A percentile compares a stretch with the other conserved stretches of the same genome.
These are phyloP conservation scores for Augochlorella aurata DNA, from an alignment of 2,888 invertebrate genomes.

Conservation along the genomic window DNA sequence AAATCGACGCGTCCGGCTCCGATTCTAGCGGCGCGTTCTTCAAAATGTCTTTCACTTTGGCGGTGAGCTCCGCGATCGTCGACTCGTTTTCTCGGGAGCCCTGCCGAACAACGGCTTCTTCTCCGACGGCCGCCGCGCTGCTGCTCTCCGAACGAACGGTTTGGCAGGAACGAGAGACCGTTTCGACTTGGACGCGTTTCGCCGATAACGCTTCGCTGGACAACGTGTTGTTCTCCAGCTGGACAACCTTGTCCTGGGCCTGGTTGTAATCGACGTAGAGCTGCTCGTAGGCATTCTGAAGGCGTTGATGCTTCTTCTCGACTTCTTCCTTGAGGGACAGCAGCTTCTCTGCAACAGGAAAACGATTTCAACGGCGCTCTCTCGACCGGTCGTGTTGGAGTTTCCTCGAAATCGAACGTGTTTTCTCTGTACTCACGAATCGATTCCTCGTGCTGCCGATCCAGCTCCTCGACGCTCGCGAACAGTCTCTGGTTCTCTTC, in stretches of 20 bases:
- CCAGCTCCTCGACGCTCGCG: slow-evolving; percentile 87
- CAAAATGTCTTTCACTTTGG: slow-evolving; percentile 68
- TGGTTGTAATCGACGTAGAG: slow-evolving; percentile 79
- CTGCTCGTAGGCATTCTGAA: slow-evolving; percentile 84
- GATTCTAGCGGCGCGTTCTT: slow-evolving; percentile 79
- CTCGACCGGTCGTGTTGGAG: too few relatives aligned
- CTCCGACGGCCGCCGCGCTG: not conserved
- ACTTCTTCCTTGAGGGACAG: slow-evolving; percentile 81
- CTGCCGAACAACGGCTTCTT: slow-evolving; percentile 53
- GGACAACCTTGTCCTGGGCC: slow-evolving; percentile 72
- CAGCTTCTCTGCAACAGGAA: slow-evolving; percentile 75
- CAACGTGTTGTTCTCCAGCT: slow-evolving; percentile 35
- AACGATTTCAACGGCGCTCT: too few relatives aligned
- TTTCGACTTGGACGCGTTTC: slow-evolving; percentile 24
- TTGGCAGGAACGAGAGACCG: slow-evolving; percentile 45
- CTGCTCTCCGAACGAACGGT: slow-evolving; percentile 30
- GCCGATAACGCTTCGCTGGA: not conserved
- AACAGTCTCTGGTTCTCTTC: slow-evolving; percentile 85
- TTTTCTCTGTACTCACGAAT: slow-evolving; percentile 80
- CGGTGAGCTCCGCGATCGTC: slow-evolving; percentile 66
- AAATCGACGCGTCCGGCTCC: slow-evolving; percentile 71
- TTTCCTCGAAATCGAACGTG: too few relatives aligned
- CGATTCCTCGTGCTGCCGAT: slow-evolving; percentile 88
- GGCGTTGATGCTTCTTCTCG: slow-evolving; percentile 83
- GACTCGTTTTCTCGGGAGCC: not conserved